phyloP scores from a whole-genome alignment of 2,888 invertebrate species.

The Caenorhabditis japonica region DNA sequence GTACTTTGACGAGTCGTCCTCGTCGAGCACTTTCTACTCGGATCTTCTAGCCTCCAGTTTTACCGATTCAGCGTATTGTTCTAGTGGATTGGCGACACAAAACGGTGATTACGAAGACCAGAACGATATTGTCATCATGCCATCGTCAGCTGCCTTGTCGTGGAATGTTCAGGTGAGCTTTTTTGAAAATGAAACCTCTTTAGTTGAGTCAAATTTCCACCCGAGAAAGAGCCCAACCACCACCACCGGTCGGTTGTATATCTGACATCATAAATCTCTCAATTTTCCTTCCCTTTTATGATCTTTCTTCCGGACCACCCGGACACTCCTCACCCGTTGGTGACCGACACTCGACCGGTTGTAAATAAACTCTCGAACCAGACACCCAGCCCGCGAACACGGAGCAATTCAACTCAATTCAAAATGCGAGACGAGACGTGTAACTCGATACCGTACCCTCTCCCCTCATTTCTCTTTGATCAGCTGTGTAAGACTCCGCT shows the following conservation, averaged over 20 bases:
- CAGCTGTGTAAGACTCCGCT: background rate
- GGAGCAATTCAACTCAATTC: background rate
- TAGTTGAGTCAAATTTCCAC: no score
- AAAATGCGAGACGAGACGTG: background rate
- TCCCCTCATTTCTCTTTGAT: background rate
- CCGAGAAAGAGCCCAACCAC: background rate
- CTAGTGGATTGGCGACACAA: no score
- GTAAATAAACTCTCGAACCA: no score
- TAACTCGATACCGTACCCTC: background rate
- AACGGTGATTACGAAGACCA: constrained; percentile 27
- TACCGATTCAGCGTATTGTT: constrained; percentile 2
- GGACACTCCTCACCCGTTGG: no score
- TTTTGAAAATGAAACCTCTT: no score
- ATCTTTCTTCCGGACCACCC: no score
- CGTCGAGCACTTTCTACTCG: constrained; percentile 22
- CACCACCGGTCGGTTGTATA: no score
- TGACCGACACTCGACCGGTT: no score
- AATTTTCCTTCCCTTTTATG: background rate
- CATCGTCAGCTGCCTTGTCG: constrained; percentile 17
- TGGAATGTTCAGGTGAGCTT: constrained; percentile 45
- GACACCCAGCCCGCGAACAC: no score
- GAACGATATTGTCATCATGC: constrained; percentile 8
- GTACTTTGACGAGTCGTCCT: constrained; percentile 38
- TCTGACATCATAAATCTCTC: no score
- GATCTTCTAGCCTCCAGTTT: constrained; percentile 21